A percentile compares a stretch with the other conserved stretches of the same genome.
Evolutionary conservation across 2,888 invertebrate species (phyloP).

Genomic region (Ophion obscuratus): DNA sequence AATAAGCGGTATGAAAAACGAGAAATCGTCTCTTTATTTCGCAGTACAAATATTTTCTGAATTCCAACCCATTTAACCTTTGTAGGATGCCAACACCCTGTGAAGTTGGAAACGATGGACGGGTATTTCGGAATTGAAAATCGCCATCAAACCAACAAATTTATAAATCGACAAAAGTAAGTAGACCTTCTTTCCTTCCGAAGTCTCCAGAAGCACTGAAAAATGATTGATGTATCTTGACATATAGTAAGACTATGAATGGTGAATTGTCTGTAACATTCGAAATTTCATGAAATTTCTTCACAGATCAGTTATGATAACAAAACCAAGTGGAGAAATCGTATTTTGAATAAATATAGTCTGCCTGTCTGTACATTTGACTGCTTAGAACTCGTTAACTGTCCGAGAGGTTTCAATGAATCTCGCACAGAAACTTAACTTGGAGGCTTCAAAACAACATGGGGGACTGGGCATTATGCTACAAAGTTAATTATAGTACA

Average conservation of each 20-base stretch:
- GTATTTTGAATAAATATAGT: too few relatives aligned
- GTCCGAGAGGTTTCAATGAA: too few relatives aligned
- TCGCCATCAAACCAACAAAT: not conserved
- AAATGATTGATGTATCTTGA: not conserved
- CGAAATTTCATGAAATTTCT: not conserved
- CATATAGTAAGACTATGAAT: not conserved
- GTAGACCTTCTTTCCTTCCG: not conserved
- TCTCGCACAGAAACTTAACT: too few relatives aligned
- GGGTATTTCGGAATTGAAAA: not conserved
- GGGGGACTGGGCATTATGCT: too few relatives aligned
- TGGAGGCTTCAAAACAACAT: too few relatives aligned
- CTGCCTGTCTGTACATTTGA: too few relatives aligned
- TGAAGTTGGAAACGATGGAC: not conserved
- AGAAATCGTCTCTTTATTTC: not conserved
- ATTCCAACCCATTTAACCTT: not conserved
- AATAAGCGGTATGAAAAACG: not conserved
- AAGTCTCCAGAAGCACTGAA: not conserved
- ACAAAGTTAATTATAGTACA: too few relatives aligned
- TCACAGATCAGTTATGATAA: not conserved
- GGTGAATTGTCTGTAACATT: not conserved
- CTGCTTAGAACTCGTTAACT: too few relatives aligned
- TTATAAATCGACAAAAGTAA: constrained; percentile 7
- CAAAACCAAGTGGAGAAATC: not conserved
- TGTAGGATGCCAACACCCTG: not conserved
- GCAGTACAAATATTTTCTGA: too few relatives aligned